These are phyloP conservation scores for Drosophila percnosoma DNA, from an alignment of 2,888 invertebrate species.

Conservation along the genomic window DNA sequence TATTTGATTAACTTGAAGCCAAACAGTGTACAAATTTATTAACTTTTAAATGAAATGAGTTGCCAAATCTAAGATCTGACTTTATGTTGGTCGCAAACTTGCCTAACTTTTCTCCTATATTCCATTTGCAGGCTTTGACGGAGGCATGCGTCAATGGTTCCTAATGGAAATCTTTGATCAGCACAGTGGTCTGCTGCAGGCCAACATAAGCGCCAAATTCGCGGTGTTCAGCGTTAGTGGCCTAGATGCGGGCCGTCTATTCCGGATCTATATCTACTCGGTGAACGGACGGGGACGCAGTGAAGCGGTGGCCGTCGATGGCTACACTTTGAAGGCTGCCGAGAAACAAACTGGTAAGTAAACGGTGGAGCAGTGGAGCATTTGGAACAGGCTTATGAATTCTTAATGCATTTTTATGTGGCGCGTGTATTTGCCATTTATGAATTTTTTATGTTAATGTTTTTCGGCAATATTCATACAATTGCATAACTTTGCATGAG, in stretches of 20 bases:
- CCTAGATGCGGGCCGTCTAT: slow-evolving; percentile 91
- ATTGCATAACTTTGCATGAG: slow-evolving; percentile 60
- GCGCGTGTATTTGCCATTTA: slow-evolving; percentile 46
- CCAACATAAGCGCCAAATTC: slow-evolving; percentile 89
- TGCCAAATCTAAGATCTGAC: not conserved
- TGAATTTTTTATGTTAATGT: slow-evolving; percentile 72
- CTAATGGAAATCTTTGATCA: slow-evolving; percentile 90
- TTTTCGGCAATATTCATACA: slow-evolving; percentile 7
- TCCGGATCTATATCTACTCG: slow-evolving; percentile 92
- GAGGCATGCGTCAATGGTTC: slow-evolving; percentile 90
- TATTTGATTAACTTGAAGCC: not conserved
- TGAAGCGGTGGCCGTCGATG: slow-evolving; percentile 89
- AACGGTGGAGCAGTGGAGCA: not conserved
- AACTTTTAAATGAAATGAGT: not conserved
- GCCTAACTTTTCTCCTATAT: not conserved
- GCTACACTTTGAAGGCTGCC: slow-evolving; percentile 90
- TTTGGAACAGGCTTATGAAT: slow-evolving; percentile 44
- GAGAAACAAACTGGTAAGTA: slow-evolving; percentile 91
- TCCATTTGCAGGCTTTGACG: slow-evolving; percentile 87
- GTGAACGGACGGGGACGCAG: slow-evolving; percentile 93
- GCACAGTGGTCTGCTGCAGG: slow-evolving; percentile 87
- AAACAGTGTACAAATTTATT: not conserved
- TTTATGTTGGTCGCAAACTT: not conserved
- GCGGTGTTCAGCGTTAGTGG: slow-evolving; percentile 91
- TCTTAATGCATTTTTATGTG: slow-evolving; percentile 40